Evolutionary conservation across 2,797 vertebrate species (phyloP), one percentile per base, ranked within the genome.

Genomic region (Scleropages formosus): DNA sequence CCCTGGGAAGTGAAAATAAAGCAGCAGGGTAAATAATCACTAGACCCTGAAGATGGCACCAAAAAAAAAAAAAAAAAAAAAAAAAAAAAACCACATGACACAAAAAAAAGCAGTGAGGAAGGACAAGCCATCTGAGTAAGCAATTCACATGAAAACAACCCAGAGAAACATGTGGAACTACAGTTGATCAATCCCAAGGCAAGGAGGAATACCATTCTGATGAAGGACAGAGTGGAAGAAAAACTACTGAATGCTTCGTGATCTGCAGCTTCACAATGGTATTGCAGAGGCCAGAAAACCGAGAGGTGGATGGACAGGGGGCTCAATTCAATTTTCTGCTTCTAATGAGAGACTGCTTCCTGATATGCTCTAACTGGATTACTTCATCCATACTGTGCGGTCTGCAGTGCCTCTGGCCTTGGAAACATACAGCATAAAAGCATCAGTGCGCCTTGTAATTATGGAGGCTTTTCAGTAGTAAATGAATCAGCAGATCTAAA

Each of bases 331-430:
- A 71, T 78, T 39, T 27, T 20, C 60, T 39, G 22, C 59, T 63
- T 8, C 47, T 72, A 78, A 78, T 78, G 49, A 75, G 58, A 44
- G 47, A 51, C 53, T 74, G 67, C 60, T 75, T 75, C 68, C 73
- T 44, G 47, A 64, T 70, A 63, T 20, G 31, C 44, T 53, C 16
- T 46, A 69, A 74, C 24, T n/a, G 62, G 56, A 79, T 79, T 68
- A 78, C 61, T 68, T 78, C 77, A 78, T 22, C 72, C 73, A 24
- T 53, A 73, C 70, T 65, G 13, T 62, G 39, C 67, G 53, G n/a
- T 9, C 49, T 60, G 61, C 39, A 59, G 20, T 44, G n/a, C 22
- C 66, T 68, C 31, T 61, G 44, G 49, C 27, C 58, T 61, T 31
- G 16, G 16, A 24, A 60, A 73, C 16, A 6, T 24, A 63, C 39